Evolutionary conservation across 2,888 invertebrate genomes (phyloP).

Genomic region (Macrophya annulata): DNA sequence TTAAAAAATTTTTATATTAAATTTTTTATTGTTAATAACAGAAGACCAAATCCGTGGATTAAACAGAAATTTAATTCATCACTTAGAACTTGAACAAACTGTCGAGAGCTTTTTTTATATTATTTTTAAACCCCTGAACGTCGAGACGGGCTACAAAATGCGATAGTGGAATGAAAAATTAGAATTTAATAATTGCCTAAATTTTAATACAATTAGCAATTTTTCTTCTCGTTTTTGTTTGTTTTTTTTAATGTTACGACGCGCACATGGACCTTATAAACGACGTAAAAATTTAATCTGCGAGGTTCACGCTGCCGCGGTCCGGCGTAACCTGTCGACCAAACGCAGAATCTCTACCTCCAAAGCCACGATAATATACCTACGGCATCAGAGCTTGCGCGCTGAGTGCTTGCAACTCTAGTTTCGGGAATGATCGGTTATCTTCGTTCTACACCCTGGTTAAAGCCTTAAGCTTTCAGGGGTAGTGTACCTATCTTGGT

Average conservation of each 20-base stretch:
- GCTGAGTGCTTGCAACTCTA: conserved; percentile 15
- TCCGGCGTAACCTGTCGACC: conserved; percentile 70
- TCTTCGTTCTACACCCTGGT: conserved; percentile 53
- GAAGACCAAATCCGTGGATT: neutral
- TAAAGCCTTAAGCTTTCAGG: conserved; percentile 24
- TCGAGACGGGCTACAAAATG: neutral
- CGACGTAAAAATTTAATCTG: conserved; percentile 52
- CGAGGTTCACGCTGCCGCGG: conserved; percentile 68
- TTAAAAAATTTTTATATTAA: neutral
- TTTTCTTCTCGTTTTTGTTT: neutral
- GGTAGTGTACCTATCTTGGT: neutral
- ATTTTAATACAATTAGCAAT: neutral
- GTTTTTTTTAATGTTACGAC: no score
- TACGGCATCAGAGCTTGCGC: conserved; percentile 55
- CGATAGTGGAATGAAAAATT: neutral
- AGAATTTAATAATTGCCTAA: neutral
- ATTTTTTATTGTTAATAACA: no score
- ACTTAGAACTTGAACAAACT: neutral
- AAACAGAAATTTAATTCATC: neutral
- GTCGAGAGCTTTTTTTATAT: neutral
- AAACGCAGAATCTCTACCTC: conserved; percentile 67
- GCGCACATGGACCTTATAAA: conserved; percentile 55
- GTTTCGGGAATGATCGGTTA: conserved; percentile 50
- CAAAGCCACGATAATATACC: conserved; percentile 55
- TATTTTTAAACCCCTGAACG: no score